Evolutionary conservation across 2,113 vertebrate species (phyloP).

Genomic region (Albula glossodonta): DNA sequence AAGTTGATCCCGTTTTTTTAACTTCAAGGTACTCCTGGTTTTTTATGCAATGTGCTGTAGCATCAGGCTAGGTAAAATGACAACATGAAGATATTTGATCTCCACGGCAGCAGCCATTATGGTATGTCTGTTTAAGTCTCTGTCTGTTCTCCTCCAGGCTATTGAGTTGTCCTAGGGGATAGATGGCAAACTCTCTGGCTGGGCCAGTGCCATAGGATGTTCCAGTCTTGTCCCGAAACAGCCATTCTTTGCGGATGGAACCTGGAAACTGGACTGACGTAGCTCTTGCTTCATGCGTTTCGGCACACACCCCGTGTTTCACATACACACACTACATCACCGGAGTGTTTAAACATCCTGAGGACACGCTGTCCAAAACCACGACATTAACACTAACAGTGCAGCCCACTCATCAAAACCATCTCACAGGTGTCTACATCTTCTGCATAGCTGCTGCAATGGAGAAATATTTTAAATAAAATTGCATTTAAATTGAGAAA

Average conservation of each 20-base stretch:
- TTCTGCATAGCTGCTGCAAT: no score
- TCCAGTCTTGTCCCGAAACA: not conserved
- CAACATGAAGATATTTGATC: not conserved
- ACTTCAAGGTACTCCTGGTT: not conserved
- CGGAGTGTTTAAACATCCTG: constrained; percentile 10
- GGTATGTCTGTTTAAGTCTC: not conserved
- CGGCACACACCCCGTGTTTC: not conserved
- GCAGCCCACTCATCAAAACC: not conserved
- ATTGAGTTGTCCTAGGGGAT: not conserved
- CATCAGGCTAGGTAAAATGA: not conserved
- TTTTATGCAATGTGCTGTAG: not conserved
- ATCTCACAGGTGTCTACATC: not conserved
- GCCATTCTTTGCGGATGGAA: no score
- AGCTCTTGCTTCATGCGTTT: not conserved
- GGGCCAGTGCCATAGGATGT: not conserved
- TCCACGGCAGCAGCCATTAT: not conserved
- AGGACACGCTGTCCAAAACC: not conserved
- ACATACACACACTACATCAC: no score
- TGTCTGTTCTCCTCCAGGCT: not conserved
- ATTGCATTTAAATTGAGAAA: not conserved
- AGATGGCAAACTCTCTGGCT: not conserved
- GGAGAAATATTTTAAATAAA: not conserved
- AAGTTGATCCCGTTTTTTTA: not conserved
- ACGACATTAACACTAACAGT: not conserved
- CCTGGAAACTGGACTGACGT: not conserved